Evolutionary conservation across 2,113 vertebrate genomes (phyloP).

Genomic region (Phrynocephalus versicolor): DNA sequence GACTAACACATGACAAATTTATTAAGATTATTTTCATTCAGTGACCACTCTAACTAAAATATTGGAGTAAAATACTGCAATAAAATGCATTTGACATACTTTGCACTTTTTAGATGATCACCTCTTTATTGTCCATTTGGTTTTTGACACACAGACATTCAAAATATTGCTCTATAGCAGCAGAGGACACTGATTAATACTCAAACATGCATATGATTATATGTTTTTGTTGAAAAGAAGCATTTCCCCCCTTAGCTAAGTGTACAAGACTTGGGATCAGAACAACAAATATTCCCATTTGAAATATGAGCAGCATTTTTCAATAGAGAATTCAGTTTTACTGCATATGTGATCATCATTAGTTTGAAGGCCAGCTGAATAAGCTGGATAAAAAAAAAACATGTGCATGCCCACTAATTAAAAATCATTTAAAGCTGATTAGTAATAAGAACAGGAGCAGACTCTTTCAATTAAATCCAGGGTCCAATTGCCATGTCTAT

Average conservation of each 20-base stretch:
- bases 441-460: not conserved
- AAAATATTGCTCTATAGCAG: conserved; percentile 21
- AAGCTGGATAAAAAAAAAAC: not conserved
- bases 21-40: not conserved
- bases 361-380: not conserved
- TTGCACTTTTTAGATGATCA: conserved; percentile 43
- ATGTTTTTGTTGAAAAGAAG: too few species aligned
- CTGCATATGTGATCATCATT: not conserved
- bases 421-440: not conserved
- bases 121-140: conserved; percentile 33
- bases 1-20: not conserved
- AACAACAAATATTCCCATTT: not conserved
- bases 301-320: not conserved
- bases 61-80: conserved; percentile 15
- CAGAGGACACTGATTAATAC: conserved; percentile 2
- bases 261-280: not conserved
- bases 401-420: not conserved
- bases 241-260: not conserved
- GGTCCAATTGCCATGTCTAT: not conserved
- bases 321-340: not conserved
- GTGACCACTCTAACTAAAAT: conserved; percentile 42
- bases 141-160: conserved; percentile 4
- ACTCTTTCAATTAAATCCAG: conserved; percentile 9
- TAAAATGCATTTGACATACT: conserved; percentile 45
- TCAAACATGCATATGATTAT: too few species aligned